These are phyloP conservation scores for Hoplostethus atlanticus DNA, from an alignment of 2,797 vertebrate genomes.

Conservation along the genomic window DNA sequence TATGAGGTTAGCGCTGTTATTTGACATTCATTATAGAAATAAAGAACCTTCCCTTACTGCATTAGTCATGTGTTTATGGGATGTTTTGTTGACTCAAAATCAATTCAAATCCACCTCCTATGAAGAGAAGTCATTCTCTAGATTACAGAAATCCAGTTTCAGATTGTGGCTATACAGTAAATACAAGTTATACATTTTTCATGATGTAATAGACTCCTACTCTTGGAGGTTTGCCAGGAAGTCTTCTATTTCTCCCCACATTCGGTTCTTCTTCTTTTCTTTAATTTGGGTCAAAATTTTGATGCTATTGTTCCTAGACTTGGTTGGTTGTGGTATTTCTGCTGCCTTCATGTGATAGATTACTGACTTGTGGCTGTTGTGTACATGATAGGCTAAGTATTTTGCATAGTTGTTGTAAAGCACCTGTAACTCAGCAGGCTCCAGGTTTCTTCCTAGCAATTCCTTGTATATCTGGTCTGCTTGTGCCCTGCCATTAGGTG, in stretches of 20 bases:
- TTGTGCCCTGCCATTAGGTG: background rate
- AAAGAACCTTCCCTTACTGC: conserved; percentile 4
- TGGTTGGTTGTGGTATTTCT: conserved; percentile 25
- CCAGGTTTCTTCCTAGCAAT: conserved; percentile 43
- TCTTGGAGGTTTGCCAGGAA: conserved; percentile 50
- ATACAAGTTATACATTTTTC: background rate
- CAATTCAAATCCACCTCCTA: too few species aligned
- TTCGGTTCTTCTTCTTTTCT: conserved; percentile 37
- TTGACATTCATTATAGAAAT: conserved; percentile 13
- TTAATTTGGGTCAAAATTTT: conserved; percentile 46
- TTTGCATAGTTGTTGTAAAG: conserved; percentile 67
- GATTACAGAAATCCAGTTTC: background rate
- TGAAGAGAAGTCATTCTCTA: background rate
- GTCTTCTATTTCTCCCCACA: conserved; percentile 57
- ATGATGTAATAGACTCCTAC: background rate
- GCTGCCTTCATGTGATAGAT: conserved; percentile 68
- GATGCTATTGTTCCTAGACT: conserved; percentile 47
- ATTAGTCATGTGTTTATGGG: background rate
- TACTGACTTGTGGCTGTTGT: conserved; percentile 36
- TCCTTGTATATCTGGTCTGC: conserved; percentile 51
- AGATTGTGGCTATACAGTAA: too few species aligned
- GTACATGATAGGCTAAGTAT: conserved; percentile 10
- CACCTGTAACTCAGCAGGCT: conserved; percentile 51
- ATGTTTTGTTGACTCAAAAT: too few species aligned
- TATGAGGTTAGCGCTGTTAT: background rate